Base-by-base conservation (phyloP, 1,140 invertebrate species). In the Drosophila kikkawai region DNA sequence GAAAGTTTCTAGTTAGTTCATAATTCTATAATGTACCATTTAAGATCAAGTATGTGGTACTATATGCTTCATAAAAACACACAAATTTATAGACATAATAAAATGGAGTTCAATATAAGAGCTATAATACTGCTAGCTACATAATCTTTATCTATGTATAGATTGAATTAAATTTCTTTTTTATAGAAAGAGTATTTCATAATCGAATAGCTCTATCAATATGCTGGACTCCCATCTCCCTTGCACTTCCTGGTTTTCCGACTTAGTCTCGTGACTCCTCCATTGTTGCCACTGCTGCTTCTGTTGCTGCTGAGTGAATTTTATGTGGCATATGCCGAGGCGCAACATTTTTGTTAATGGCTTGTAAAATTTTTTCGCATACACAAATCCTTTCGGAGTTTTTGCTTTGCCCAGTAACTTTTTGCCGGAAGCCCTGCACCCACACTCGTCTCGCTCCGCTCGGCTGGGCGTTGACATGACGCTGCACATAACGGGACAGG, bases 291-390 rank as follows among this genome's bases (percentile, higher is more conserved):
- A 48, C 44, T 50, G 41, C 39, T 50, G 67, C 36, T 53, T 57
- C 32, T 42, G 69, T 36, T 44, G 57, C 50, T 60, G 67, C 60
- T 41, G 65, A 69, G 73, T 64, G 71, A 75, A 90, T 84, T 88
- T 84, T 88, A 84, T 88, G 85, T 90, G 74, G 80, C 84, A 88
- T 88, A 87, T 78, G 84, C 73, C 84, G 65, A 88, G 84, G 84
- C 84, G 84, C 84, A 88, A 84, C 81, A 84, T 87, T 87, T 87
- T 86, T 87, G 84, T 87, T 87, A 87, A 87, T 87, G 84, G 84
- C 78, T 88, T 87, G 84, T 84, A 87, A 80, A 68, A 87, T 75
- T 76, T 88, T 79, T 83, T 70, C 59, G 67, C 76, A 76, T 80
- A 87, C 75, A 82, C 70, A 86, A 86, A 85, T 86, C 83, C 69